Evolutionary conservation across 2,113 vertebrate species (phyloP), one percentile per base, ranked within the genome.

Genomic region (Calypte anna): DNA sequence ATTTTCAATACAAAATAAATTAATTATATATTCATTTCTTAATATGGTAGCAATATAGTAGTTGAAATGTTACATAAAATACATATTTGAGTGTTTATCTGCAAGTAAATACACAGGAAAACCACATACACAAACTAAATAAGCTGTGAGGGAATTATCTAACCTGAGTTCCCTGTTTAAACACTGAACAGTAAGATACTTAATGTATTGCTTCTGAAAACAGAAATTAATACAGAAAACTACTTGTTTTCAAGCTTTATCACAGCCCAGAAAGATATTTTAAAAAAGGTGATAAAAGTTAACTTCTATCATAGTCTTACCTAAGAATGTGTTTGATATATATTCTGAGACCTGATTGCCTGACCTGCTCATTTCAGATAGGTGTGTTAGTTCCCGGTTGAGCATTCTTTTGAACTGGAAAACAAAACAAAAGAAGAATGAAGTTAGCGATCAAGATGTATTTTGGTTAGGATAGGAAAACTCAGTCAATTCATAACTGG

Each of bases 281-380:
- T 20, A 58, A 58, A 28, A 10, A 55, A 55, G 50, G 3, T 2
- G 10, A 88, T 62, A 63, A 33, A 66, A 50, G 10, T 31, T 40
- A 78, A 40, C 5, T 77, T 33, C 27, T 10, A 58, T 44, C 24
- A 46, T 7, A 33, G 40, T 94, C 99, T 99, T 97, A 99, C 99
- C 99, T 97, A 99, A 98, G 98, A 99, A 99, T 38, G 99, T 99
- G 97, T 98, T 99, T 63, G 99, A 99, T 96, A 99, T 99, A 97
- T 98, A 99, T 97, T 99, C 99, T 8, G 99, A 99, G 94, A 99
- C 99, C 96, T 99, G 99, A 97, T 99, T 99, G 96, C 99, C 99
- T 88, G 99, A 99, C 50, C 99, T 98, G 97, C 99, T 99, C 99
- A 99, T 99, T 98, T 99, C 99, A 73, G 99, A 99, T 55, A 99